A percentile compares a stretch with the other conserved stretches of the same genome.
phyloP scores from a whole-genome alignment of 2,797 vertebrate species.

The Muraenolepis orangiensis region DNA sequence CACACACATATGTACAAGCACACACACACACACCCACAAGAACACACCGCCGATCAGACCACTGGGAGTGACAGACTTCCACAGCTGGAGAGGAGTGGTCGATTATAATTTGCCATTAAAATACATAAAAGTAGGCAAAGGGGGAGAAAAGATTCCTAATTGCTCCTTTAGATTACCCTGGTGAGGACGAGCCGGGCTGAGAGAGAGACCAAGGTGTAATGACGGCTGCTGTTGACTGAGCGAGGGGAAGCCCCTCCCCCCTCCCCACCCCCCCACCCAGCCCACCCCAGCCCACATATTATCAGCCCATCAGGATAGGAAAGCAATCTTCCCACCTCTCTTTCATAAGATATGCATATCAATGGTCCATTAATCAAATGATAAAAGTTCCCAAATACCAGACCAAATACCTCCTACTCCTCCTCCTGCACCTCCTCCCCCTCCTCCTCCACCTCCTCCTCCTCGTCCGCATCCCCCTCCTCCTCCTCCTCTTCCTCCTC shows the following conservation, averaged over 20 bases:
- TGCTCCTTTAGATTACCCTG: constrained; percentile 64
- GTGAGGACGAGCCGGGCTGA: constrained; percentile 55
- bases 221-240: constrained; percentile 70
- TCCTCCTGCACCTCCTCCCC: neutral
- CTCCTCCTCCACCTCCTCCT: too few species aligned
- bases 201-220: constrained; percentile 70
- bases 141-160: constrained; percentile 57
- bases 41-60: too few species aligned
- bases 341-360: constrained; percentile 69
- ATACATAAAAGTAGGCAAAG: constrained; percentile 51
- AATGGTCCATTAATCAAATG: constrained; percentile 70
- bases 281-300: constrained; percentile 52
- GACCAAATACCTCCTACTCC: constrained; percentile 41
- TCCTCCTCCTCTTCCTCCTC: too few species aligned
- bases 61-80: constrained; percentile 23
- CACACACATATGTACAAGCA: neutral
- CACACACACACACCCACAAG: too few species aligned
- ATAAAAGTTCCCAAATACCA: constrained; percentile 59
- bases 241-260: neutral
- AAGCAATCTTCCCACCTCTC: constrained; percentile 63
- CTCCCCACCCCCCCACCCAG: constrained; percentile 22
- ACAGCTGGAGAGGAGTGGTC: constrained; percentile 47
- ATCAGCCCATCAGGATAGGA: constrained; percentile 65
- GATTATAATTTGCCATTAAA: constrained; percentile 62
- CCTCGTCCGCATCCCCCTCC: too few species aligned